Evolutionary conservation across 37 sponge, comb jelly and placozoan species (phyloP).

Genomic region (Ianthella basta): DNA sequence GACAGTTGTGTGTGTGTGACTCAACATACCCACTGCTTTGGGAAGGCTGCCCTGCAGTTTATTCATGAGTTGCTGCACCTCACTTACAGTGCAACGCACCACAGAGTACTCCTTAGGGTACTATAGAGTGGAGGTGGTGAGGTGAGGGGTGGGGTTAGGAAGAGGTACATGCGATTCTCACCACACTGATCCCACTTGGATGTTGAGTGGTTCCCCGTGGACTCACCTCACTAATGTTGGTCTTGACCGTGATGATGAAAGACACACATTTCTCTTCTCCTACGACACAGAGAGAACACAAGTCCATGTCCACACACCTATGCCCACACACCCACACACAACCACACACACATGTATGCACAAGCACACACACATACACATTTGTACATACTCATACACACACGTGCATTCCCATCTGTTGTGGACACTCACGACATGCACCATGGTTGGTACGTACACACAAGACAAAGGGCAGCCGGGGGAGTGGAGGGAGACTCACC

Average conservation of each 20-base stretch:
- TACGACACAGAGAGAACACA: not conserved
- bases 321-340: too few species aligned
- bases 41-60: too few species aligned
- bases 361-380: not conserved
- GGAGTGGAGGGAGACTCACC: not conserved
- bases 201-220: not conserved
- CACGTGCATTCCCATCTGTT: too few species aligned
- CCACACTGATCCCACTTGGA: too few species aligned
- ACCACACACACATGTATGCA: not conserved
- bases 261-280: slow-evolving; percentile 16
- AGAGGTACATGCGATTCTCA: not conserved
- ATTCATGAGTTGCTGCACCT: too few species aligned
- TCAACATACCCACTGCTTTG: too few species aligned
- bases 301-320: not conserved
- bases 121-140: not conserved
- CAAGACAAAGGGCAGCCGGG: not conserved
- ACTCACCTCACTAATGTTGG: slow-evolving; percentile 56
- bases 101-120: slow-evolving; percentile 9
- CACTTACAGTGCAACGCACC: too few species aligned
- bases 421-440: too few species aligned
- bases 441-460: too few species aligned
- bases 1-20: too few species aligned
- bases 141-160: not conserved
- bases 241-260: slow-evolving; percentile 42
- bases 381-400: too few species aligned